Evolutionary conservation across 2,888 invertebrate genomes (phyloP).

Genomic region (Orchesellides sinensis): DNA sequence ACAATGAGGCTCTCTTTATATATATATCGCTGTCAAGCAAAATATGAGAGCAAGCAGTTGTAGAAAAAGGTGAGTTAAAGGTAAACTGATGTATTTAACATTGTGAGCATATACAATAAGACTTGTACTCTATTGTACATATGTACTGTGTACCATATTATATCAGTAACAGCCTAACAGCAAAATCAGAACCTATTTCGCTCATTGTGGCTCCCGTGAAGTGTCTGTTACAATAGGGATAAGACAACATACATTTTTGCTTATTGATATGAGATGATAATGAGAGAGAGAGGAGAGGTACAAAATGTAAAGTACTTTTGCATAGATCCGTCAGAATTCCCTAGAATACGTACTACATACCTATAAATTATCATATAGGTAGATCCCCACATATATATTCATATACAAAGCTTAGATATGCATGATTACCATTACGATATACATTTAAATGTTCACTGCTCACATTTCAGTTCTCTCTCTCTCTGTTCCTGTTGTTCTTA

Average conservation of each 20-base stretch:
- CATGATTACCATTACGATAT: conserved; percentile 4
- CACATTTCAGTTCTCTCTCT: background rate
- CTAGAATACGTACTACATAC: background rate
- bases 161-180: background rate
- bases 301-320: conserved; percentile 13
- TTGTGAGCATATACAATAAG: background rate
- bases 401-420: too few relatives aligned
- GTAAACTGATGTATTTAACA: background rate
- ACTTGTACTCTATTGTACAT: background rate
- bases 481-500: conserved; percentile 22
- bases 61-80: conserved; percentile 1
- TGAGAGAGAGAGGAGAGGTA: too few relatives aligned
- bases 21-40: background rate
- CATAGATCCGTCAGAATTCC: conserved; percentile 26
- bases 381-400: too few relatives aligned
- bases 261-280: too few relatives aligned
- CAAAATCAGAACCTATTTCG: conserved; percentile 17
- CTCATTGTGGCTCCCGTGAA: conserved; percentile 13
- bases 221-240: conserved; percentile 19
- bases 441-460: too few relatives aligned
- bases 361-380: too few relatives aligned
- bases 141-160: background rate
- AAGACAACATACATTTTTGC: background rate
- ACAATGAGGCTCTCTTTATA: conserved; percentile 23
- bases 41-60: too few relatives aligned